These are phyloP conservation scores for Suricata suricatta DNA, from an alignment of 2,113 vertebrate species.

Conservation along the genomic window DNA sequence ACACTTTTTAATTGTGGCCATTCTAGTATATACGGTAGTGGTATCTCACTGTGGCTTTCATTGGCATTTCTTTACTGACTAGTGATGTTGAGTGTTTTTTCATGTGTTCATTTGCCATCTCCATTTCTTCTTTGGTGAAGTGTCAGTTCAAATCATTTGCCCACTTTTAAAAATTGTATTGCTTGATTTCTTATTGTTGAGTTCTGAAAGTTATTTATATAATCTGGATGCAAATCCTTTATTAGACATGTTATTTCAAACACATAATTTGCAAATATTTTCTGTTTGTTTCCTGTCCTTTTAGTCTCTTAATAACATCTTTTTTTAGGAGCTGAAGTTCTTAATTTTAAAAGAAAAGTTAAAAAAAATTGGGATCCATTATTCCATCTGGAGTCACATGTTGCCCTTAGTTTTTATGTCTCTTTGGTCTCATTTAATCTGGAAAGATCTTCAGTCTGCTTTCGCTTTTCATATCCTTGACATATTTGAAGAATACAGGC, in stretches of 20 bases:
- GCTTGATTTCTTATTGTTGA: background rate
- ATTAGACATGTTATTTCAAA: background rate
- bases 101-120: background rate
- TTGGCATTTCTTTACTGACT: background rate
- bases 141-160: background rate
- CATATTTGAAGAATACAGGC: background rate
- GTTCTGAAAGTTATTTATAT: background rate
- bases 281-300: background rate
- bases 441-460: background rate
- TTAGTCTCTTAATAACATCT: background rate
- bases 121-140: background rate
- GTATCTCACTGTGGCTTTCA: background rate
- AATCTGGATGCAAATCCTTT: background rate
- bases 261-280: conserved; percentile 27
- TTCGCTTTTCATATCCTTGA: background rate
- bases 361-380: background rate
- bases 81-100: background rate
- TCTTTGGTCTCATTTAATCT: background rate
- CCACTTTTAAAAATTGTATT: background rate
- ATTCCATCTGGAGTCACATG: background rate
- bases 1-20: background rate
- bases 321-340: background rate
- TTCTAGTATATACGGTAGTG: background rate
- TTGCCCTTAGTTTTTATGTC: background rate
- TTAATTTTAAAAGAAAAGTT: background rate